A percentile compares a stretch with the other conserved stretches of the same genome.
Evolutionary conservation across 1,140 invertebrate genomes (phyloP).

Genomic region (Coboldia fuscipes): DNA sequence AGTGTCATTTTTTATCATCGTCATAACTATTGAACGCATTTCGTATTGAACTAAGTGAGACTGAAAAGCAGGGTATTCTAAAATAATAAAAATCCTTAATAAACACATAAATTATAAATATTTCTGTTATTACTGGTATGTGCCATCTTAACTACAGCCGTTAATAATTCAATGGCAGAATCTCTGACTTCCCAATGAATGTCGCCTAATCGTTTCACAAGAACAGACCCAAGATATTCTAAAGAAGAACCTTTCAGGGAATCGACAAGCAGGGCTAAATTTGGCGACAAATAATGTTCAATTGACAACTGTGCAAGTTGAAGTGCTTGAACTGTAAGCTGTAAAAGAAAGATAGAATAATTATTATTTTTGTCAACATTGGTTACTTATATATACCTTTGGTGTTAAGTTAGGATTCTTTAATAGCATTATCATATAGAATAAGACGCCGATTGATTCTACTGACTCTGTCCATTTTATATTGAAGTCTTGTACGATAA

Average conservation of each 20-base stretch:
- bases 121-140: constrained; percentile 33
- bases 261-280: constrained; percentile 44
- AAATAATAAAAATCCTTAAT: neutral
- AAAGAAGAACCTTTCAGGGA: constrained; percentile 35
- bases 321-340: constrained; percentile 42
- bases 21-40: constrained; percentile 35
- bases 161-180: constrained; percentile 44
- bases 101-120: neutral
- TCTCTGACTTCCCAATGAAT: constrained; percentile 52
- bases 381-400: constrained; percentile 8
- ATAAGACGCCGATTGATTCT: constrained; percentile 18
- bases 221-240: constrained; percentile 34
- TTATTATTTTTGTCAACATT: neutral
- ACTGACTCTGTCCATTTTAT: constrained; percentile 44
- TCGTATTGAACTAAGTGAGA: constrained; percentile 39
- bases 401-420: constrained; percentile 18
- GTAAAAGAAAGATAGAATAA: constrained; percentile 10
- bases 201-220: constrained; percentile 46
- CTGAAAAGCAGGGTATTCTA: constrained; percentile 54
- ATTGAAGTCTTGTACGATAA: constrained; percentile 40
- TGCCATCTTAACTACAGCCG: constrained; percentile 40
- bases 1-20: constrained; percentile 36
- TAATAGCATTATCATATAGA: constrained; percentile 19
- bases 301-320: constrained; percentile 43
- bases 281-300: constrained; percentile 49